Percentiles rank a stretch among this genome's conserved stretches.
Conservation (phyloP, 2,888 invertebrate species). For the Ceriagrion tenellum region DNA sequence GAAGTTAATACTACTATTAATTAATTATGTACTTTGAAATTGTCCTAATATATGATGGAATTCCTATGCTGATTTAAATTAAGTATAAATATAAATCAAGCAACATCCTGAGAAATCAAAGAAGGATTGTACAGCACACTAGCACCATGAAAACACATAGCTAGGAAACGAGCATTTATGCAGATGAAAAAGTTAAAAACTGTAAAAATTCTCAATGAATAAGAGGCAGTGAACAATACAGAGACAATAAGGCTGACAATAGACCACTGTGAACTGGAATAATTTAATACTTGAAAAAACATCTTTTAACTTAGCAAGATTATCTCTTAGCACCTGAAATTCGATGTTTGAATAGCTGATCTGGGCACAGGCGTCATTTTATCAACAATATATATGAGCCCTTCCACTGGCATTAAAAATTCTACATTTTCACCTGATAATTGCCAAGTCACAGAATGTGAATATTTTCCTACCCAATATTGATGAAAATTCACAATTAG, state of each 20-base stretch:
- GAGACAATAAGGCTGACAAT: not conserved
- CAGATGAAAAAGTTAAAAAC: not conserved
- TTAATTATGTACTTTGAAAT: not conserved
- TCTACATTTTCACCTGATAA: too few relatives aligned
- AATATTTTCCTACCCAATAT: too few relatives aligned
- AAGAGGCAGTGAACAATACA: slow-evolving; percentile 8
- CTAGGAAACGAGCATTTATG: not conserved
- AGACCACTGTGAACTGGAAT: not conserved
- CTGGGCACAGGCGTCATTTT: not conserved
- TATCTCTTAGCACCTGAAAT: slow-evolving; percentile 44
- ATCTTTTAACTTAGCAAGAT: not conserved
- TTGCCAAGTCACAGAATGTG: too few relatives aligned
- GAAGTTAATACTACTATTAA: not conserved
- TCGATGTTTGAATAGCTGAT: slow-evolving; percentile 34
- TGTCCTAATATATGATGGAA: not conserved
- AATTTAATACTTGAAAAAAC: not conserved
- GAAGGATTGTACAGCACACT: slow-evolving; percentile 14
- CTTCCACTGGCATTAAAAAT: too few relatives aligned
- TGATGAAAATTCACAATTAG: too few relatives aligned
- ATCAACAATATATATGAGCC: not conserved
- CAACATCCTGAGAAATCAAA: slow-evolving; percentile 30
- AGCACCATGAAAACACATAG: slow-evolving; percentile 35
- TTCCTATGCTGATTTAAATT: not conserved
- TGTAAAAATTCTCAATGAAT: not conserved
- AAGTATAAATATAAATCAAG: slow-evolving; percentile 35